phyloP scores from a whole-genome alignment of 2,797 vertebrate species.

The Platalea minor region DNA sequence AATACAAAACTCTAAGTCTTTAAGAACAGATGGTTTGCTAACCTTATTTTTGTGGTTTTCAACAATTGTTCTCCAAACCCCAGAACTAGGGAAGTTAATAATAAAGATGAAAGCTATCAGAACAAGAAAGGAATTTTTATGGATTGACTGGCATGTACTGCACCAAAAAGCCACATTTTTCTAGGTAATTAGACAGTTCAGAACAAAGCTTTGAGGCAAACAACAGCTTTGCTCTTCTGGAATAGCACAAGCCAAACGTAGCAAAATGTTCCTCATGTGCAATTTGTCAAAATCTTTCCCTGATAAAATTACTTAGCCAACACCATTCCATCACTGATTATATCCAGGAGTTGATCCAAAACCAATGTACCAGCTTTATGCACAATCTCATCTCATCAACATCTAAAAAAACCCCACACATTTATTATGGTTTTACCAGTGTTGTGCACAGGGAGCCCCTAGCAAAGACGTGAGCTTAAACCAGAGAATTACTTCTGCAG shows the following conservation, averaged over 20 bases:
- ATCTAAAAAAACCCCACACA: neutral
- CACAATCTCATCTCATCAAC: neutral
- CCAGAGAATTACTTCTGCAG: neutral
- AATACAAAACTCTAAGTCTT: neutral
- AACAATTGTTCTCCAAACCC: neutral
- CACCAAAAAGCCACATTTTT: neutral
- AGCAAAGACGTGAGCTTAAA: neutral
- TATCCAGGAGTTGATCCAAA: slow-evolving; percentile 33
- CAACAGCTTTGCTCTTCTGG: neutral
- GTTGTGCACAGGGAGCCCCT: neutral
- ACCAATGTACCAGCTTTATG: neutral
- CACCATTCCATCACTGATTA: slow-evolving; percentile 27
- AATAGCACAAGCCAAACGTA: neutral
- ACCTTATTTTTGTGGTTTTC: neutral
- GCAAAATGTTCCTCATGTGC: neutral
- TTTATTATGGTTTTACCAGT: neutral
- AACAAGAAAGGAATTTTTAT: neutral
- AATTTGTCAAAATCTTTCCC: slow-evolving; percentile 9
- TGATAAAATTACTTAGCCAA: slow-evolving; percentile 31
- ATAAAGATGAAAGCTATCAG: slow-evolving; percentile 13
- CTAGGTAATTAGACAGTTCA: neutral
- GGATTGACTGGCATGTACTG: neutral
- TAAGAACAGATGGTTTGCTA: neutral
- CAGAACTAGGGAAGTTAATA: neutral
- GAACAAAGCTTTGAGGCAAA: slow-evolving; percentile 13